Conservation (phyloP, 2,888 invertebrate genomes). For the Thumatha senex region DNA sequence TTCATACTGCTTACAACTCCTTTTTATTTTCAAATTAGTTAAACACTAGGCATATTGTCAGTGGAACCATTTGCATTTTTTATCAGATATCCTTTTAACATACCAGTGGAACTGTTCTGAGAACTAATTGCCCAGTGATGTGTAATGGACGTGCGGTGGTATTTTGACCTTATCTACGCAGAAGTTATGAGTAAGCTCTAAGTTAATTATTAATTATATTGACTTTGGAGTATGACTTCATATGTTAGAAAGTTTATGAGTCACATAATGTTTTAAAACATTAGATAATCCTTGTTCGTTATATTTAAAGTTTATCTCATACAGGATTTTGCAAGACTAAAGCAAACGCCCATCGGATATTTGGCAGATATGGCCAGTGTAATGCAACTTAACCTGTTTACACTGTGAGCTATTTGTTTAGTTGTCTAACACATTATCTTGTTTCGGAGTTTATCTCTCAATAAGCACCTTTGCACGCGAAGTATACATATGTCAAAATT, state of each 20-base stretch:
- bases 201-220: neutral
- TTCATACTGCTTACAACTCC: too few relatives aligned
- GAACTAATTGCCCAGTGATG: conserved; percentile 1
- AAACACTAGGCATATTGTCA: too few relatives aligned
- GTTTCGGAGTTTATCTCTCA: too few relatives aligned
- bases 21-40: too few relatives aligned
- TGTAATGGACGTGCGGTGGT: conserved; percentile 11
- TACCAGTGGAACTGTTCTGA: neutral
- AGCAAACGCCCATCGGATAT: too few relatives aligned
- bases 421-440: too few relatives aligned
- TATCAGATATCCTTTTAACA: neutral
- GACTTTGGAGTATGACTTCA: neutral
- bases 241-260: conserved; percentile 1
- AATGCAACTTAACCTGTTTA: too few relatives aligned
- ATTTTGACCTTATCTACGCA: conserved; percentile 5
- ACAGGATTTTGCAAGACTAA: too few relatives aligned
- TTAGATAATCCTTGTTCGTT: neutral
- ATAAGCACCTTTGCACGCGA: too few relatives aligned
- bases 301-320: neutral
- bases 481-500: too few relatives aligned
- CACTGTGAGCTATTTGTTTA: too few relatives aligned
- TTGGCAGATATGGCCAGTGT: too few relatives aligned
- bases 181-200: conserved; percentile 3
- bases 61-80: neutral
- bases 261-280: neutral